phyloP scores from a whole-genome alignment of 2,888 invertebrate genomes.

The Steromphala cineraria region DNA sequence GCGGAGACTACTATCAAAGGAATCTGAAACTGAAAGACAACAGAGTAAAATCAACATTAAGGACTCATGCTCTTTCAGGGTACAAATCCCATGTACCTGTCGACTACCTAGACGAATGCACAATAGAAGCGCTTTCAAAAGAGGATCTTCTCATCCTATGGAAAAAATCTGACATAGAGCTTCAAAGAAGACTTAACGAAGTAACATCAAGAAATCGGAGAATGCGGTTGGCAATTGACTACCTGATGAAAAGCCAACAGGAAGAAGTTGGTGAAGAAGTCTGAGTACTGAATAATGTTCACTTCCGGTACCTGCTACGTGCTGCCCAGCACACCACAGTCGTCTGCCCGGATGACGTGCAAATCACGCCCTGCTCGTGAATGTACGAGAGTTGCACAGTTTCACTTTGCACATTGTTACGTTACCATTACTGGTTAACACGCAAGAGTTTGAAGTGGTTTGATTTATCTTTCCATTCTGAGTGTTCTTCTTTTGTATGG shows the following conservation, averaged over 20 bases:
- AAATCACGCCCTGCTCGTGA: too few relatives aligned
- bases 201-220: constrained; percentile 80
- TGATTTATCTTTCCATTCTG: too few relatives aligned
- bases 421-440: too few relatives aligned
- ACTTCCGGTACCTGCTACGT: too few relatives aligned
- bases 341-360: too few relatives aligned
- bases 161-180: constrained; percentile 86
- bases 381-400: too few relatives aligned
- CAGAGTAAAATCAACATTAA: constrained; percentile 60
- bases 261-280: constrained; percentile 28
- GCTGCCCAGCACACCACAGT: too few relatives aligned
- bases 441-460: too few relatives aligned
- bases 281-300: neutral
- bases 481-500: too few relatives aligned
- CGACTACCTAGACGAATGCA: constrained; percentile 55
- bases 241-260: constrained; percentile 31
- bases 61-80: constrained; percentile 59
- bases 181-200: constrained; percentile 83
- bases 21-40: constrained; percentile 55
- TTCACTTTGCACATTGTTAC: too few relatives aligned
- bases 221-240: constrained; percentile 41
- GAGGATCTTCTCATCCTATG: constrained; percentile 86
- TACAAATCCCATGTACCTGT: constrained; percentile 47
- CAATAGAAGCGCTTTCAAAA: constrained; percentile 80
- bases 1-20: constrained; percentile 43